Conservation (phyloP, 2,113 vertebrate species). For the Nanorana parkeri region DNA sequence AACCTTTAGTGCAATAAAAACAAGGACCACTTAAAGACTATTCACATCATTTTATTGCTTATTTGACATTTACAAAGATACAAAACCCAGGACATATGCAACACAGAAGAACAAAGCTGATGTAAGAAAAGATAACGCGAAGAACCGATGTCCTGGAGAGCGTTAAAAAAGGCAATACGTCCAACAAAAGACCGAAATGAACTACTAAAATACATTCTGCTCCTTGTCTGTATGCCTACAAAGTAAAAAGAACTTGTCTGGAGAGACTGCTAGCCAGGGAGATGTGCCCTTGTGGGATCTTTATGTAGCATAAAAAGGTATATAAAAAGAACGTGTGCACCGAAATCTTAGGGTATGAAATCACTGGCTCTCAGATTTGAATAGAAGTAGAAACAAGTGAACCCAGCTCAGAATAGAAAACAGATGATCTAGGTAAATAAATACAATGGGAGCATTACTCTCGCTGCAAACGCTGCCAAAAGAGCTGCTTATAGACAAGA, state of each 20-base stretch:
- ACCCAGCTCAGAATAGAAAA: not conserved
- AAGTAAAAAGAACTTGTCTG: too few species aligned
- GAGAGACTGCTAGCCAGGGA: not conserved
- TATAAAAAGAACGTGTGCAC: not conserved
- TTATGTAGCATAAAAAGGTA: not conserved
- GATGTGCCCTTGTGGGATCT: not conserved
- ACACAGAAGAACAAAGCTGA: not conserved
- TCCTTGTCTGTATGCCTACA: not conserved
- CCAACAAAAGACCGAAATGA: not conserved
- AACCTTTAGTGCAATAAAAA: too few species aligned
- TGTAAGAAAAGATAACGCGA: not conserved
- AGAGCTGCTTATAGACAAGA: not conserved
- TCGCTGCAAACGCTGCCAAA: not conserved
- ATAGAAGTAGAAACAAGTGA: not conserved
- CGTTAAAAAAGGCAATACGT: not conserved
- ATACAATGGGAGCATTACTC: not conserved
- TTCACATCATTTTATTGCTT: conserved; percentile 34
- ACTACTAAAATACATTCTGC: not conserved
- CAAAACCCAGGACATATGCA: conserved; percentile 37
- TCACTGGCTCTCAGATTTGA: not conserved
- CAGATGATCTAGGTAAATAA: not conserved
- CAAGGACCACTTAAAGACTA: not conserved
- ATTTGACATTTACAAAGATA: conserved; percentile 48
- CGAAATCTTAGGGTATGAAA: too few species aligned
- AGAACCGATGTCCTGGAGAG: not conserved